Base-by-base conservation (phyloP, 2,113 vertebrate genomes). In the Pyxicephalus adspersus region DNA sequence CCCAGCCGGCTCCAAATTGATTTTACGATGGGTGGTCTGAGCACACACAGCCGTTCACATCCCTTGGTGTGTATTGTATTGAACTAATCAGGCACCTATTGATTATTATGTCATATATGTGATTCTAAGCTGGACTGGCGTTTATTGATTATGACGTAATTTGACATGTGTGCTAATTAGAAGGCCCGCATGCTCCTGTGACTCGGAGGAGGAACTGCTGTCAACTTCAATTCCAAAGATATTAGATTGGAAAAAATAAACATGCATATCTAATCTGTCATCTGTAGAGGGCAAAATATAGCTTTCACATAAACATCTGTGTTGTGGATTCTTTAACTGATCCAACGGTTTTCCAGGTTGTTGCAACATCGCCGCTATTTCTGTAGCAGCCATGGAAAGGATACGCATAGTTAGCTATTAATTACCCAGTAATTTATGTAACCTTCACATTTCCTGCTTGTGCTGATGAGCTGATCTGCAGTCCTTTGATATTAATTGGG, bases 71-170 rank as follows among this genome's bases (percentile, higher is more conserved):
- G 15, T 11, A 16, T 26, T 23, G 52, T 15, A 9, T 7, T 55
- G 50, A n/a, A 31, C 19, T 71, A 23, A 31, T 29, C 11, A 19
- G 28, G 13, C 20, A 19, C 17, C 8, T 17, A 74, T 74, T 60
- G 71, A 74, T 74, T 55, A 34, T 31, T 16, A n/a, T 60, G 71
- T 74, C 54, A 74, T 74, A 22, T 74, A 54, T 74, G 29, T 38
- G 18, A 60, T 74, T 31, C 29, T 74, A 60, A 74, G 71, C 54
- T 60, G 13, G 23, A 13, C 71, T 60, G 71, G 29, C 71, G n/a
- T n/a, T 22, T 73, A 73, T 74, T 60, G 71, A 73, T 73, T 58
- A 73, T 58, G 28, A 38, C 31, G 28, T 74, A 38, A 74, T 22
- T 13, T 58, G 70, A 13, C 54, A 31, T 34, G 52, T 57, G 50